Evolutionary conservation across 2,888 invertebrate species (phyloP).

Genomic region (Kuschelorhynchus macadamiae): DNA sequence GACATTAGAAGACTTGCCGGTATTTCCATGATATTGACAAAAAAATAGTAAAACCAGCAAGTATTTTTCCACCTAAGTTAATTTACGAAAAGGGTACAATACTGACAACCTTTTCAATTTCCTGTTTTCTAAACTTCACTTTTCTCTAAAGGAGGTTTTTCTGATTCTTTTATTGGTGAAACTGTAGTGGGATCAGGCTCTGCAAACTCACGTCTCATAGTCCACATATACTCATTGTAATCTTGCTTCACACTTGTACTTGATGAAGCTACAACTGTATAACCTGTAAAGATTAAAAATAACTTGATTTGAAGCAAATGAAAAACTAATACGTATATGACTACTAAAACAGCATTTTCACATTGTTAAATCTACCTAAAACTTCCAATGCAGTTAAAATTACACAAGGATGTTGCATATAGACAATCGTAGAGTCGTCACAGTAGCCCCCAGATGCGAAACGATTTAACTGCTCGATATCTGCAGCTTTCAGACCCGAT

Average conservation of each 20-base stretch:
- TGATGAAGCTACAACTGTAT: conserved; percentile 89
- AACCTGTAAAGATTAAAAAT: conserved; percentile 66
- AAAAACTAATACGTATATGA: too few relatives aligned
- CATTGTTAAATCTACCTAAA: conserved; percentile 71
- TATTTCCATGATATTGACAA: conserved; percentile 64
- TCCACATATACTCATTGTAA: conserved; percentile 94
- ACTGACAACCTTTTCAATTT: too few relatives aligned
- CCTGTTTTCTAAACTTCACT: conserved; percentile 31
- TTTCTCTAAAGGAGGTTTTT: conserved; percentile 44
- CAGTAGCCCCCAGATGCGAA: conserved; percentile 88
- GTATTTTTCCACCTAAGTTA: too few relatives aligned
- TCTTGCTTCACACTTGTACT: conserved; percentile 89
- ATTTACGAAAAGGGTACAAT: too few relatives aligned
- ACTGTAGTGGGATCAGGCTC: conserved; percentile 81
- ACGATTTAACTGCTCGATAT: conserved; percentile 86
- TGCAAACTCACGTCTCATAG: conserved; percentile 90
- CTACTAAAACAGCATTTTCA: too few relatives aligned
- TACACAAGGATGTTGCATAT: conserved; percentile 89
- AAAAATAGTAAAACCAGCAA: too few relatives aligned
- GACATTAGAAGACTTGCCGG: conserved; percentile 67
- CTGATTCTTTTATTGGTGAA: conserved; percentile 42
- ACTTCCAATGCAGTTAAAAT: conserved; percentile 90
- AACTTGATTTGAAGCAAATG: too few relatives aligned
- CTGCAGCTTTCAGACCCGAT: conserved; percentile 87
- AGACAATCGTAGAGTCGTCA: conserved; percentile 89